Conservation (phyloP, 2,888 invertebrate species). For the Belgica antarctica region DNA sequence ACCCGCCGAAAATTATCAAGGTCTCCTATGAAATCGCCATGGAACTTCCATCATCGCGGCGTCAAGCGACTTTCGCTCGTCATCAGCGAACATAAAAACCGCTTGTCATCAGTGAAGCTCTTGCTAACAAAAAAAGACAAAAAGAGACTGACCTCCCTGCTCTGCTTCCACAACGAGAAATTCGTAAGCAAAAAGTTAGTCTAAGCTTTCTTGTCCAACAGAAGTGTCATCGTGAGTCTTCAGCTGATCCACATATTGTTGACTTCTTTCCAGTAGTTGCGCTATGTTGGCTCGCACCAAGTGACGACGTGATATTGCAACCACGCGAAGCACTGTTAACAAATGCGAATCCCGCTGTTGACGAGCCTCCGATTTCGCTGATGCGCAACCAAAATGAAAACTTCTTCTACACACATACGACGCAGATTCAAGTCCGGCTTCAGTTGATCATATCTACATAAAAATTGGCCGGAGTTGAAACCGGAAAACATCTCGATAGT, state of each 20-base stretch:
- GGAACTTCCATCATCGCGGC: too few species aligned
- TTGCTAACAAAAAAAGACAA: too few species aligned
- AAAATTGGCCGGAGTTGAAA: conserved; percentile 83
- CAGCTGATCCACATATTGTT: conserved; percentile 84
- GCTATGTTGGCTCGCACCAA: conserved; percentile 81
- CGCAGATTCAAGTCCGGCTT: conserved; percentile 85
- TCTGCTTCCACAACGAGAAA: conserved; percentile 88
- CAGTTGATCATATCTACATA: conserved; percentile 93
- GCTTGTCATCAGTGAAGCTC: too few species aligned
- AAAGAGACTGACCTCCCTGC: conserved; percentile 81
- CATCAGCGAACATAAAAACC: too few species aligned
- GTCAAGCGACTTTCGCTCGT: too few species aligned
- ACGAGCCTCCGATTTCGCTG: conserved; percentile 47
- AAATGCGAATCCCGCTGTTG: conserved; percentile 31
- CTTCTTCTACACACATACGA: conserved; percentile 69
- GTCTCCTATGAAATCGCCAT: too few species aligned
- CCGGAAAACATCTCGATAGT: conserved; percentile 90
- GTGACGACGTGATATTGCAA: conserved; percentile 74
- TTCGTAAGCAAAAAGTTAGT: conserved; percentile 90
- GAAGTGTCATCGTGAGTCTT: conserved; percentile 86
- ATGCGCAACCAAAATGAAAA: conserved; percentile 51
- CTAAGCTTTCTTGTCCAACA: conserved; percentile 88
- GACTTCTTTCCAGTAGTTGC: conserved; percentile 85
- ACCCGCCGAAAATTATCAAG: too few species aligned
- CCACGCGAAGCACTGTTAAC: conserved; percentile 51